Base-by-base conservation (phyloP, 2,797 vertebrate genomes). In the Todus mexicanus region DNA sequence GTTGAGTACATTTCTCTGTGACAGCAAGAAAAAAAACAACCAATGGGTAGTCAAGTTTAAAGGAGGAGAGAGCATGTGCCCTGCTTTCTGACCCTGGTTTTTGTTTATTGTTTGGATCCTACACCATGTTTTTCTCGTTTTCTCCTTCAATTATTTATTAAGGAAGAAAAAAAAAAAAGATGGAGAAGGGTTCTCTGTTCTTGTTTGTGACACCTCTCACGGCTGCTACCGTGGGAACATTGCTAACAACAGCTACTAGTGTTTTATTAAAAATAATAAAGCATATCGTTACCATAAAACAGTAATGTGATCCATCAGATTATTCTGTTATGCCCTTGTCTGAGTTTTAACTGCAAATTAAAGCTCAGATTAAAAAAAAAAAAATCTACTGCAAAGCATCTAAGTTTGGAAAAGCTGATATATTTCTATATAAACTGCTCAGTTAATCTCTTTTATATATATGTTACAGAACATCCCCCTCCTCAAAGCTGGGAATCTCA, bases 251-350 rank as follows among this genome's bases (percentile, higher is more conserved):
- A 90, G 60, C 92, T 84, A 70, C 77, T 76, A 65, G 70, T 92
- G 72, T 86, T 97, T 95, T 95, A 95, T 91, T 92, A 92, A 92
- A 92, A 96, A 93, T 94, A 94, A 95, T 96, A 90, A 96, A 97
- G 91, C 80, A 75, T 94, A 90, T 92, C 1, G 15, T 96, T 94
- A 96, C 54, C 82, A 91, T 94, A 93, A 96, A 96, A 91, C 37
- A 93, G 31, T 72, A 78, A 71, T n/a, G 33, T 73, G 89, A 89
- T 85, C 87, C 63, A 89, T 93, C 86, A 57, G 47, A 84, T 93
- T 95, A 66, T 81, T 89, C 70, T 79, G 53, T 64, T 63, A 53
- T 85, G 77, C 60, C 75, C 47, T 80, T 79, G 35, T 84, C 87
- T 77, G 82, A 84, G 38, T 78, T 89, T 81, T 80, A 94, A 22